Conservation (phyloP, 2,888 invertebrate species). For the Metallyticus violacea region DNA sequence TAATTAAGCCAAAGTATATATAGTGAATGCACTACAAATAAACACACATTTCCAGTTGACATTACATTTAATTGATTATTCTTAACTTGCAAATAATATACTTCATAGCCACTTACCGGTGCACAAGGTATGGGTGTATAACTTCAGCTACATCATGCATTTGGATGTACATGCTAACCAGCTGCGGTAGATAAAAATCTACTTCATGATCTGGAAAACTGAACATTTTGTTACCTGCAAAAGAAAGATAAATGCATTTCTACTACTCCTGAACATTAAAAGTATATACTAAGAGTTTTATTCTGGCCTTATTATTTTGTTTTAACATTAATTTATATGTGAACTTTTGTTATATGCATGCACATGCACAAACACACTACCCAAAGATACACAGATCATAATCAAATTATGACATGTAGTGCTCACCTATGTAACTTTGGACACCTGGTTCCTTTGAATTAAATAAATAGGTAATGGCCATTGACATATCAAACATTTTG, state of each 20-base stretch:
- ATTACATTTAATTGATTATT: not conserved
- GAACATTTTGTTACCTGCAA: constrained; percentile 88
- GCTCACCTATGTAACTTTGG: constrained; percentile 86
- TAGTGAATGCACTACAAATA: no score
- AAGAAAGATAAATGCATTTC: not conserved
- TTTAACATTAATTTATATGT: no score
- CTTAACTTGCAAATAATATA: not conserved
- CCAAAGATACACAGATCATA: no score
- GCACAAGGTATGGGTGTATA: constrained; percentile 75
- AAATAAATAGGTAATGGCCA: constrained; percentile 96
- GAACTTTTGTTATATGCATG: no score
- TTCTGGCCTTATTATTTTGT: no score
- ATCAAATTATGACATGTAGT: no score
- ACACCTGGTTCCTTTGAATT: constrained; percentile 98
- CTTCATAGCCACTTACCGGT: constrained; percentile 57
- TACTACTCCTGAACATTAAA: no score
- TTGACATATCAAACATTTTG: constrained; percentile 95
- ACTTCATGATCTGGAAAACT: constrained; percentile 89
- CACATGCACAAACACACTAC: no score
- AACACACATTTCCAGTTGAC: not conserved
- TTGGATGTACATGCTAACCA: constrained; percentile 98
- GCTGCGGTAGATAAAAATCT: constrained; percentile 96
- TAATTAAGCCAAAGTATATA: no score
- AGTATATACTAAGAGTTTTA: not conserved
- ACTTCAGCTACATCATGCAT: constrained; percentile 97